Evolutionary conservation across 2,797 vertebrate genomes (phyloP), one percentile per base, ranked within the genome.

Genomic region (Pampus argenteus): DNA sequence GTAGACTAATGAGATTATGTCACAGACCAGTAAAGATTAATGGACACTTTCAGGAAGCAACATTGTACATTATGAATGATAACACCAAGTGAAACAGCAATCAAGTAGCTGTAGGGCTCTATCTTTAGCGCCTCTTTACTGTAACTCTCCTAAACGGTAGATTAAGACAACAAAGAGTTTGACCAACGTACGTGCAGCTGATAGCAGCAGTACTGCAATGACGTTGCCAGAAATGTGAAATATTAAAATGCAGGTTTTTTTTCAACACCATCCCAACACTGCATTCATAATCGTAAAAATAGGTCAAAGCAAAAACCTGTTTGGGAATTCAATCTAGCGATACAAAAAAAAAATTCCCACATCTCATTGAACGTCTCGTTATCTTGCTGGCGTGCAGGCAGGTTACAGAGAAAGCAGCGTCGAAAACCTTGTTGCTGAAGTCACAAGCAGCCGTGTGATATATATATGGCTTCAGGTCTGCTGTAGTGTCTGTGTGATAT

Each of bases 1-100:
- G 52, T 6, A 20, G 6, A 61, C 13, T 61, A 44, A n/a, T 44
- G 26, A 28, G 18, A 34, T 69, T 59, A 34, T 61, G n/a, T 60
- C 25, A 42, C 25, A 59, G 28, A 68, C n/a, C 34, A 23, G 4
- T 38, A 38, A 29, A 28, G 57, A 50, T 25, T 40, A 25, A 40
- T 48, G 14, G 40, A 44, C 20, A 42, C 36, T 31, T 22, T 51
- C n/a, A 40, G 34, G 29, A 51, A 62, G 50, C 28, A 56, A 29
- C 18, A n/a, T n/a, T 42, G 15, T 28, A 56, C 29, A 62, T 36
- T 45, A 60, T 11, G 58, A 28, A 48, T 22, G 45, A 29, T n/a
- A 40, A n/a, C 15, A 67, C 25, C 23, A 18, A 48, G 22, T 15
- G 2, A 42, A 54, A 52, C 28, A 40, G 48, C 28, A 15, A 28